Conservation (phyloP, 2,888 invertebrate genomes). For the Hirtodrosophila histrioides region DNA sequence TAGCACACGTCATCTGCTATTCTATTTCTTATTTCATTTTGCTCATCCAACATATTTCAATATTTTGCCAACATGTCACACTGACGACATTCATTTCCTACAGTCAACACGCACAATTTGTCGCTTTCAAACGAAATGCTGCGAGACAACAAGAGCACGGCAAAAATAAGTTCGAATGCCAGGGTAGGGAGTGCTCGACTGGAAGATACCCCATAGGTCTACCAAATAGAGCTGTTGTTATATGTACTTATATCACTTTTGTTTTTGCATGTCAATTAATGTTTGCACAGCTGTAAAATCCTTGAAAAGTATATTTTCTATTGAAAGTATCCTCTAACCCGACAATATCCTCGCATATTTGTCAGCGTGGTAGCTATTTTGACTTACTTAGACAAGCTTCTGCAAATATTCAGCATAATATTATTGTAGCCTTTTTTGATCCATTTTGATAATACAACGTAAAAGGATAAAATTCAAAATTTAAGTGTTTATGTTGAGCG, state of each 20-base stretch:
- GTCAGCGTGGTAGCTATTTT: no score
- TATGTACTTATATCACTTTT: no score
- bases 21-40: slow-evolving; percentile 2
- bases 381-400: no score
- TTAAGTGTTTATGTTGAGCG: no score
- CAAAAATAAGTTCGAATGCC: slow-evolving; percentile 8
- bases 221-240: no score
- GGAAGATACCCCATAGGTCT: not conserved
- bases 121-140: slow-evolving; percentile 70
- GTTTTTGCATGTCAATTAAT: no score
- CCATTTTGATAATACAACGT: not conserved
- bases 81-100: slow-evolving; percentile 73
- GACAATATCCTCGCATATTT: no score
- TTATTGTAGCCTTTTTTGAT: no score
- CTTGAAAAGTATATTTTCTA: no score
- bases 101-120: slow-evolving; percentile 78
- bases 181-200: not conserved
- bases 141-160: slow-evolving; percentile 35
- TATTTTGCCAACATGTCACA: slow-evolving; percentile 74
- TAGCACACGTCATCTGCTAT: slow-evolving; percentile 42
- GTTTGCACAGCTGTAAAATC: no score
- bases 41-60: slow-evolving; percentile 59
- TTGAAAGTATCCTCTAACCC: no score
- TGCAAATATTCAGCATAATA: no score
- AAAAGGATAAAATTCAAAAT: not conserved